A percentile compares a stretch with the other conserved stretches of the same genome.
These are phyloP conservation scores for Nysson spinosus DNA, from an alignment of 2,888 invertebrate genomes.

Conservation along the genomic window DNA sequence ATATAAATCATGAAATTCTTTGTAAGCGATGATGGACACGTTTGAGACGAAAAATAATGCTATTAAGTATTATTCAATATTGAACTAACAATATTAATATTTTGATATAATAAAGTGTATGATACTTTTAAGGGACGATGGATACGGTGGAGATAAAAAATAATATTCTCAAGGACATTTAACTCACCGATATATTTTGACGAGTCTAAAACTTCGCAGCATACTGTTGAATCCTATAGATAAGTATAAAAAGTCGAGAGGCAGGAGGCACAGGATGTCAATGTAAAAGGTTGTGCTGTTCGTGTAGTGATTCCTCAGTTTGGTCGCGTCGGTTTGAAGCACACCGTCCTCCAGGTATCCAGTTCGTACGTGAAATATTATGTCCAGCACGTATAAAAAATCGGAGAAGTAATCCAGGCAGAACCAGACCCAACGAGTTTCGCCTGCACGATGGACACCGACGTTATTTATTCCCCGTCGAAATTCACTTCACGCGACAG, in stretches of 20 bases:
- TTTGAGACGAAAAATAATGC: no score
- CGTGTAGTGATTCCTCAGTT: constrained; percentile 97
- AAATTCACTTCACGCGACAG: no score
- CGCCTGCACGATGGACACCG: constrained; percentile 79
- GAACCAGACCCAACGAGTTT: constrained; percentile 96
- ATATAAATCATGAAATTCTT: no score
- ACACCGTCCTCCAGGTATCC: constrained; percentile 99
- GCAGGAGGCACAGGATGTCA: constrained; percentile 98
- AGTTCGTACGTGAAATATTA: constrained; percentile 97
- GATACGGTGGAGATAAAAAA: no score
- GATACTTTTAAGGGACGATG: no score
- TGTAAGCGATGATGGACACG: no score
- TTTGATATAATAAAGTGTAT: no score
- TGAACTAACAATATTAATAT: no score
- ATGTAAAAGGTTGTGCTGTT: constrained; percentile 98
- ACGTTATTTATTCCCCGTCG: no score
- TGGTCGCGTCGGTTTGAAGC: constrained; percentile 95
- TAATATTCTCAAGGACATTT: no score
- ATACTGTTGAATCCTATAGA: constrained; percentile 98
- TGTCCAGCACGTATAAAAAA: constrained; percentile 96
- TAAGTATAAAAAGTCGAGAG: constrained; percentile 98
- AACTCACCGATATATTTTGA: constrained; percentile 92
- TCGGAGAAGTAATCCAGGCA: constrained; percentile 98
- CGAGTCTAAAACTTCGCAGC: constrained; percentile 95
- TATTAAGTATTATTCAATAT: no score